Base-by-base conservation (phyloP, 2,888 invertebrate genomes). In the Tortrix viridana region DNA sequence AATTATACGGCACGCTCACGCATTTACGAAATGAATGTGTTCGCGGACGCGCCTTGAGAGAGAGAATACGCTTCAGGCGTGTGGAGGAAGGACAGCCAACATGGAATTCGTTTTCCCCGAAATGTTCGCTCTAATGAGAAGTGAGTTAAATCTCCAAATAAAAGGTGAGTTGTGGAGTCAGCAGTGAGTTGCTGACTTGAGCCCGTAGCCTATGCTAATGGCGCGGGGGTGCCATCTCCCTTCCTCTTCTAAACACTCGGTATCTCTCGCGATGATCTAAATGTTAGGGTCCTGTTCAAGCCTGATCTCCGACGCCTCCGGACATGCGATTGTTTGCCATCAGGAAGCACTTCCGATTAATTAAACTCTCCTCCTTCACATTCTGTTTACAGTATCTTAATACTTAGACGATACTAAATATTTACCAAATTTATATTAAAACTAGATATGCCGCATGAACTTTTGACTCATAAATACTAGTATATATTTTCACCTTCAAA, bases 81-180 rank as follows among this genome's bases (percentile, higher is more conserved):
- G 80, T 68, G 76, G 49, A 76, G 84, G 71, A 80, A 74, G 71
- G 82, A 81, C 68, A 73, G 67, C 46, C 48, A 68, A 70, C 69
- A 68, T 68, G 71, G 81, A 82, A 83, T 86, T 84, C 85, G 80
- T 83, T 85, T 80, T 77, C 78, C 77, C 80, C 78, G 80, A 80
- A 85, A 87, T 85, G 83, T 84, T 86, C 26, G 26, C 50, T 60
- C 62, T 67, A 65, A 69, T 67, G 67, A 69, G 64, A 88, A 89
- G 82, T 85, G 85, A 88, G 88, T 90, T 86, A 89, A 91, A 87
- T 86, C 86, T 81, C 80, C 83, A 85, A 87, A 88, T 89, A 89
- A 87, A 88, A 89, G 88, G 88, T 89, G 78, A 79, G 82, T 75
- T 80, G 84, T 74, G 72, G 75, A 84, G 83, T 88, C 85, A 84